Percentiles rank a stretch among this genome's conserved stretches.
Conservation (phyloP, 2,113 vertebrate genomes). For the Candoia aspera region DNA sequence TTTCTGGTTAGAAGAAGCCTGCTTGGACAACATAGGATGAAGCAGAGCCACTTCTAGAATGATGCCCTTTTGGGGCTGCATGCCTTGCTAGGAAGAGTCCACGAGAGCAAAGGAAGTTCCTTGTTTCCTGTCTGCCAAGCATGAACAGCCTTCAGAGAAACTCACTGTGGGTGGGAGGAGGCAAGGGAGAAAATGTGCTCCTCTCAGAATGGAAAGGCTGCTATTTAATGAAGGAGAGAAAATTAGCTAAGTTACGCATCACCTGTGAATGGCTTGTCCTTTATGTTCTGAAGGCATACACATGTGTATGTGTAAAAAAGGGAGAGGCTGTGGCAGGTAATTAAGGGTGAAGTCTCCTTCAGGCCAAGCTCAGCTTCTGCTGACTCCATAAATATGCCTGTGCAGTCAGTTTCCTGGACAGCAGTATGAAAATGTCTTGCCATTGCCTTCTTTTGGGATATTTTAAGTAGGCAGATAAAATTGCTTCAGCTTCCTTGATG, state of each 20-base stretch:
- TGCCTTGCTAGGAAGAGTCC: constrained; percentile 17
- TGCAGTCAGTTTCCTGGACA: not conserved
- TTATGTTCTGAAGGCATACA: not conserved
- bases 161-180: constrained; percentile 62
- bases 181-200: constrained; percentile 64
- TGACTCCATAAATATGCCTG: not conserved
- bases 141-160: constrained; percentile 69
- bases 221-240: constrained; percentile 70
- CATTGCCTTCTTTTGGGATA: not conserved
- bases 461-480: not conserved
- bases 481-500: not conserved
- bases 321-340: not conserved
- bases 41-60: not conserved
- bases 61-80: constrained; percentile 18
- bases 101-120: constrained; percentile 32
- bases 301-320: not conserved
- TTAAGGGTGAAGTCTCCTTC: not conserved
- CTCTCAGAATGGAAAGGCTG: constrained; percentile 67
- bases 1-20: constrained; percentile 52
- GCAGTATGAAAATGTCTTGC: not conserved
- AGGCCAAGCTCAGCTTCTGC: not conserved
- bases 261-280: constrained; percentile 39
- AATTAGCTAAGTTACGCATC: constrained; percentile 1
- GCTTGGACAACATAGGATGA: not conserved
- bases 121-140: constrained; percentile 69